phyloP scores from a whole-genome alignment of 2,797 vertebrate genomes.

The Cyclopterus lumpus region DNA sequence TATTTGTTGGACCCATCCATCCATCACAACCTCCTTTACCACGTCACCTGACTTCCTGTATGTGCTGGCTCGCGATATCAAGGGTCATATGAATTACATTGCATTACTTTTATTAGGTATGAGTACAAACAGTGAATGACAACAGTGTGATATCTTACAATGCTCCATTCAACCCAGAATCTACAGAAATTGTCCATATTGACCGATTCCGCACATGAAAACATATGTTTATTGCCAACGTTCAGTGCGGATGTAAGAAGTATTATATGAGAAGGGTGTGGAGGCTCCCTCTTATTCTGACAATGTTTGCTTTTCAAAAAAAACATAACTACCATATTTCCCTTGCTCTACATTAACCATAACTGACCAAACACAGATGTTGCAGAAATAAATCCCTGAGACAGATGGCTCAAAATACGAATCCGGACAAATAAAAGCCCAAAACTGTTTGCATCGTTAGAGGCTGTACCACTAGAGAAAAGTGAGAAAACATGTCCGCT shows the following conservation, averaged over 20 bases:
- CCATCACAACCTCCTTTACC: not conserved
- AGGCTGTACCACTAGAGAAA: not conserved
- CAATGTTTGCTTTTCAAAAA: not conserved
- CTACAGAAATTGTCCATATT: no score
- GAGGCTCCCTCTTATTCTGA: not conserved
- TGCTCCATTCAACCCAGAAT: not conserved
- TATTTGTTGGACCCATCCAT: not conserved
- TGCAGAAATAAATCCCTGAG: not conserved
- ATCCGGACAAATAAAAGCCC: not conserved
- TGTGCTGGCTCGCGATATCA: not conserved
- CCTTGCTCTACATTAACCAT: not conserved
- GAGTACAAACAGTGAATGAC: not conserved
- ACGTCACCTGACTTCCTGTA: not conserved
- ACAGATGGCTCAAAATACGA: not conserved
- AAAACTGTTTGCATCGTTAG: not conserved
- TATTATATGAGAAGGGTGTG: not conserved
- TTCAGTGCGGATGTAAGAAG: not conserved
- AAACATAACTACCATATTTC: not conserved
- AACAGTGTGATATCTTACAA: not conserved
- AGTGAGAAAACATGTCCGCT: constrained; percentile 4
- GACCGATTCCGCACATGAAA: no score
- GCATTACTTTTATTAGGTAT: not conserved
- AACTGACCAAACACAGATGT: not conserved
- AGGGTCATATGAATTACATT: not conserved
- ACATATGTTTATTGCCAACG: not conserved